Evolutionary conservation across 64 coral and sea anemone genomes (phyloP).

Genomic region (Porites australiensis): DNA sequence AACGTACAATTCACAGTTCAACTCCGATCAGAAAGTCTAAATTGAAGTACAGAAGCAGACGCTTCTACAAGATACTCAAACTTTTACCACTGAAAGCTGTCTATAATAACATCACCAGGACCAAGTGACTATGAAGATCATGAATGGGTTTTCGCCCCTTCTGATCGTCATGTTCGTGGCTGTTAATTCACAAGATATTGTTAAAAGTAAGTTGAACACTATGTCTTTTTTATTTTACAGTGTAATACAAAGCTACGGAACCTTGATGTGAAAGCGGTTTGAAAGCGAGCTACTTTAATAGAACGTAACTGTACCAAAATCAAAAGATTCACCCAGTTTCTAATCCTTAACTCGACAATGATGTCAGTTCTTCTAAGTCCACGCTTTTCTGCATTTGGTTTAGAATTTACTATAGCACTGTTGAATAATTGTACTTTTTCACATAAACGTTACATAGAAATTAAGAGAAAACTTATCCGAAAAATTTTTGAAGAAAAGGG

Average conservation of each 20-base stretch:
- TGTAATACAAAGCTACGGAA: neutral
- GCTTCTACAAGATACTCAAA: neutral
- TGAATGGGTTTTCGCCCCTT: neutral
- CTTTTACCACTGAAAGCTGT: neutral
- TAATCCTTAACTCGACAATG: too few species aligned
- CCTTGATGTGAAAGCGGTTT: too few species aligned
- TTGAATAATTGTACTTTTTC: too few species aligned
- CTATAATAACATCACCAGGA: neutral
- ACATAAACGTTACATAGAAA: too few species aligned
- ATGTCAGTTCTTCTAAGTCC: too few species aligned
- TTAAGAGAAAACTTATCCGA: too few species aligned
- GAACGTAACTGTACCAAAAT: too few species aligned
- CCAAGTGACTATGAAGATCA: neutral
- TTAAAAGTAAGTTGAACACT: neutral
- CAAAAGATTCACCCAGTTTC: too few species aligned
- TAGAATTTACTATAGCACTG: too few species aligned
- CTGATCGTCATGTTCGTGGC: neutral
- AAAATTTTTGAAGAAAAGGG: too few species aligned
- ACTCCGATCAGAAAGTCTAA: conserved; percentile 8
- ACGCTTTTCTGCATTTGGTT: too few species aligned
- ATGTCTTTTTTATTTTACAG: neutral
- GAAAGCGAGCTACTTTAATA: too few species aligned
- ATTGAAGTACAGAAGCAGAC: neutral
- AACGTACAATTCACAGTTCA: neutral
- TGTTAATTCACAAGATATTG: conserved; percentile 1